Base-by-base conservation (phyloP, 2,113 vertebrate species). In the Chloroceryle aenea region DNA sequence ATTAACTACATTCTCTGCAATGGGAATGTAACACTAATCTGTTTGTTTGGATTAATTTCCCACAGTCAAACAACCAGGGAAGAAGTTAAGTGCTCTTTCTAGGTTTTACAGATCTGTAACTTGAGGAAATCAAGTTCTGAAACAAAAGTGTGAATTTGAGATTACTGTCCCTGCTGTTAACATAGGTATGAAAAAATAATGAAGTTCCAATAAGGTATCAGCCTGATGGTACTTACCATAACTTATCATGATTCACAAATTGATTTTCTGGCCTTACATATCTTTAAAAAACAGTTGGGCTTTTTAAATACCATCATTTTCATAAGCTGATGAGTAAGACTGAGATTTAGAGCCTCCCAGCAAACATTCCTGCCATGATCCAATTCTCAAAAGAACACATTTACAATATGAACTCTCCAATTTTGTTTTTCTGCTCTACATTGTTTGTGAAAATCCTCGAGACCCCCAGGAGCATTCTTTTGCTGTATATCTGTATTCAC, bases 231-330 rank as follows among this genome's bases (percentile, higher is more conserved):
- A 92, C 43, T 94, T 94, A 59, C 34, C 85, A 88, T 89, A 96
- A 91, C 30, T 94, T 96, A 84, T 48, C 82, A 87, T 81, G 79
- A 97, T 93, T 95, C 89, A 85, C 30, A 95, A 84, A 97, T 95
- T 71, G 89, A 97, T 98, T 98, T 97, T 97, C 94, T 97, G 86
- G 69, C 76, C 85, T 95, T 94, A 64, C 27, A 30, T 97, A 97
- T 97, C 95, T 97, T 72, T 82, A 85, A 95, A 92, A 97, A 87
- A 15, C 80, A 97, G 81, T 71, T 50, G 23, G 55, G 55, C 34
- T 82, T 97, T 96, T 93, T 40, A 94, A 97, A 96, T 86, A 87
- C 83, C 21, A 36, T 78, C 42, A 93, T 95, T 96, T 96, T 97
- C 90, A 97, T 95, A 96, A 96, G 34, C 19, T 76, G 74, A 93